phyloP scores from a whole-genome alignment of 2,888 invertebrate species.

The Plagiodera versicolora region DNA sequence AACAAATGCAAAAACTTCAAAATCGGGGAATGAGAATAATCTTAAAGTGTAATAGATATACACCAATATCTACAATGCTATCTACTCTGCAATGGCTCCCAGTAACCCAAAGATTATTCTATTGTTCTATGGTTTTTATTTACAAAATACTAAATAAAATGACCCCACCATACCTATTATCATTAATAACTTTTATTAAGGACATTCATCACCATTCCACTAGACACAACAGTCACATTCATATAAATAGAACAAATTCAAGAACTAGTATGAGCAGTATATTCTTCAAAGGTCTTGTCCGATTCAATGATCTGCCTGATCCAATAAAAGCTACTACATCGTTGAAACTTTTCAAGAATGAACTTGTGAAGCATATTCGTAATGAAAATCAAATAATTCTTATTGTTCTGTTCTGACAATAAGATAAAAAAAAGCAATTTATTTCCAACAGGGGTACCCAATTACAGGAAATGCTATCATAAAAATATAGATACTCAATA shows the following conservation, averaged over 20 bases:
- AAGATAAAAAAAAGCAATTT: no score
- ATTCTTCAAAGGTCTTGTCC: slow-evolving; percentile 1
- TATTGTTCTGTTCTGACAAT: neutral
- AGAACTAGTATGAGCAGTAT: neutral
- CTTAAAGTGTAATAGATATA: neutral
- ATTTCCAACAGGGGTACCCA: no score
- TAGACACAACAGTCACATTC: slow-evolving; percentile 3
- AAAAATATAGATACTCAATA: no score
- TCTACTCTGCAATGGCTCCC: neutral
- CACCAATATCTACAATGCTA: neutral
- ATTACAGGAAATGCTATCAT: no score
- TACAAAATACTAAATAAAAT: neutral
- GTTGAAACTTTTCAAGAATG: neutral
- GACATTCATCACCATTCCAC: slow-evolving; percentile 5
- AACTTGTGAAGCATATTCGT: neutral
- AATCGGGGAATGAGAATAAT: slow-evolving; percentile 7
- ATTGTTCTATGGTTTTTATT: slow-evolving; percentile 1
- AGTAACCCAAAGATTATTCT: slow-evolving; percentile 2
- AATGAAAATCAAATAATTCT: neutral
- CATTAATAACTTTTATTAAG: neutral
- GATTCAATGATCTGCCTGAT: neutral
- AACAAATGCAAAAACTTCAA: slow-evolving; percentile 3
- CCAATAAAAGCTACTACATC: neutral
- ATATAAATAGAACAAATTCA: slow-evolving; percentile 1
- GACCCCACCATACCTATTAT: neutral